These are phyloP conservation scores for Falco naumanni DNA, from an alignment of 2,797 vertebrate species.

Conservation along the genomic window DNA sequence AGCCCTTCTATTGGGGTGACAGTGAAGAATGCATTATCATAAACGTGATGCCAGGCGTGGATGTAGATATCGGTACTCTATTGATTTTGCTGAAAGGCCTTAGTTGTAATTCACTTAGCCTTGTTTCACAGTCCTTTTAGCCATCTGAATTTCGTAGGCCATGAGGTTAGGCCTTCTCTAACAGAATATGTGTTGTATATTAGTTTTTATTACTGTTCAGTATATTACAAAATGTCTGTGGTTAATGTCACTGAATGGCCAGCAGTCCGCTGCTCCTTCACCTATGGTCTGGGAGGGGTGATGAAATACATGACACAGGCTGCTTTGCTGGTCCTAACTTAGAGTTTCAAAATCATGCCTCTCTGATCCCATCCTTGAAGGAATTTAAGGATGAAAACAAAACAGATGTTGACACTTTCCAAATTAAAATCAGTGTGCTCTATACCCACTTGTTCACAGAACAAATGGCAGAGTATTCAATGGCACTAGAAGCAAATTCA, in stretches of 20 bases:
- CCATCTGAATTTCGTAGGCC: background rate
- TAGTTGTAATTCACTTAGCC: background rate
- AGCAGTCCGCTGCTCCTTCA: background rate
- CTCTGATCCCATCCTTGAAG: background rate
- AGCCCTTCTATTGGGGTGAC: background rate
- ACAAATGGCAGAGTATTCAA: background rate
- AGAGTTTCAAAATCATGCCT: background rate
- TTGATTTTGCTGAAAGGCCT: background rate
- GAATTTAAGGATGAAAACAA: background rate
- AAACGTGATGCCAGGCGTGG: background rate
- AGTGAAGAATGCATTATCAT: background rate
- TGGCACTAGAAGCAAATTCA: background rate
- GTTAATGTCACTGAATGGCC: background rate
- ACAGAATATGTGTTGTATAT: background rate
- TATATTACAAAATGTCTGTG: background rate
- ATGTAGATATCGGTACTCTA: background rate
- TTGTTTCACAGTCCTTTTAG: background rate
- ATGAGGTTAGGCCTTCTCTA: background rate
- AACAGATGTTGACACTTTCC: background rate
- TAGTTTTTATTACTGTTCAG: background rate
- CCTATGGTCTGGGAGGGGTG: background rate
- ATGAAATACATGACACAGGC: background rate
- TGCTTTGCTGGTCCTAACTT: background rate
- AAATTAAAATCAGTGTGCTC: background rate
- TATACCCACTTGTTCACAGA: background rate